Conservation (phyloP, 2,797 vertebrate genomes). For the Poeciliopsis gracilis region DNA sequence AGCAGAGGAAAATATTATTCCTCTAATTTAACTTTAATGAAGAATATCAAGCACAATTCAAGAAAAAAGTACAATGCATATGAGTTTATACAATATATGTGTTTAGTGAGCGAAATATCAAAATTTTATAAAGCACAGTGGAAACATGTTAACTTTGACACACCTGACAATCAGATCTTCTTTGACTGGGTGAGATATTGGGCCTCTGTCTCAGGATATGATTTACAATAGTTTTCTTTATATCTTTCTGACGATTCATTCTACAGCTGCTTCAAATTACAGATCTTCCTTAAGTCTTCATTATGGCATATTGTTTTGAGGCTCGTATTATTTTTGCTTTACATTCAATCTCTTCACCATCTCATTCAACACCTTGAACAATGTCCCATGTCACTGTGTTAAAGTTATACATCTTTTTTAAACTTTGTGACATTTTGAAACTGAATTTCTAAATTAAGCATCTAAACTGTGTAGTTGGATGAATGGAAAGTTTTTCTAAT, state of each 20-base stretch:
- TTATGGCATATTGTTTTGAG: neutral
- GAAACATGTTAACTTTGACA: neutral
- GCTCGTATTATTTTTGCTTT: neutral
- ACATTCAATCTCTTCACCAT: neutral
- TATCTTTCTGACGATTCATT: neutral
- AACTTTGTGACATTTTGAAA: neutral
- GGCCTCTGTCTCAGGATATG: neutral
- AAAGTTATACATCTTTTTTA: neutral
- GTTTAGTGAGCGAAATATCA: neutral
- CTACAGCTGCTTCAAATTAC: neutral
- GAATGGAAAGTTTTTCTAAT: neutral
- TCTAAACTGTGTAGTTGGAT: neutral
- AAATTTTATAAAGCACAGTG: neutral
- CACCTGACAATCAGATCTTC: neutral
- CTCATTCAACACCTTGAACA: neutral
- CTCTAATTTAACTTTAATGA: neutral
- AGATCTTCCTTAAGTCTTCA: neutral
- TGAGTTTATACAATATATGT: neutral
- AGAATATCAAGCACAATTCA: neutral
- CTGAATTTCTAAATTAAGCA: too few relatives aligned
- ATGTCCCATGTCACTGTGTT: neutral
- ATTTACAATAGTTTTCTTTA: neutral
- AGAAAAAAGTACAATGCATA: neutral
- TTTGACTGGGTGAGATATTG: neutral
- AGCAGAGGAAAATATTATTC: neutral